A percentile compares a stretch with the other conserved stretches of the same genome.
Conservation (phyloP, 2,113 vertebrate species). For the Ursus arctos region DNA sequence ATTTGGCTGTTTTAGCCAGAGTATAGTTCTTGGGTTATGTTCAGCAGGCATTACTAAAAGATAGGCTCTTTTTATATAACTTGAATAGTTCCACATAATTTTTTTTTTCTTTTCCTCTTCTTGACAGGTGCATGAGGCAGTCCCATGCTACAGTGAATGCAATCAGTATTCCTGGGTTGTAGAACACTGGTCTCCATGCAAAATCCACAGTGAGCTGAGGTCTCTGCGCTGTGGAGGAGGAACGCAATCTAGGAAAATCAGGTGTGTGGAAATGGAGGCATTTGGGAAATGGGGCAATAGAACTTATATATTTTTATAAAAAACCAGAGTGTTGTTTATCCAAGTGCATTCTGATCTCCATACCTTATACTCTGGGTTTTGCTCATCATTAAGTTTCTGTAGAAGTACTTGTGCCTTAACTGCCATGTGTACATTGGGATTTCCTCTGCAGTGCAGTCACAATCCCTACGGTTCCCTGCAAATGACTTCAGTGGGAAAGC, state of each 20-base stretch:
- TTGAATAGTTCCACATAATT: slow-evolving; percentile 63
- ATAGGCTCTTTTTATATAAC: slow-evolving; percentile 28
- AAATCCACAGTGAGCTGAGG: slow-evolving; percentile 93
- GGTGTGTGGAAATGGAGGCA: slow-evolving; percentile 88
- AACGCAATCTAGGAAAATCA: slow-evolving; percentile 95
- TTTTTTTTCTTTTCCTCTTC: slow-evolving; percentile 76
- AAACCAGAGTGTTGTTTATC: neutral
- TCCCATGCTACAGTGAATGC: slow-evolving; percentile 94
- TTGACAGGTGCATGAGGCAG: slow-evolving; percentile 95
- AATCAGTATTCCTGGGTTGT: slow-evolving; percentile 93
- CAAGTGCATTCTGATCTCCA: neutral
- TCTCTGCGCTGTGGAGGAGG: slow-evolving; percentile 94
- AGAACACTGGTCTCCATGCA: slow-evolving; percentile 96
- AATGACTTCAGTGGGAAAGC: neutral
- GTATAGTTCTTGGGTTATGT: slow-evolving; percentile 45
- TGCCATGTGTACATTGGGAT: neutral
- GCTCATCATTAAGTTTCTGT: neutral
- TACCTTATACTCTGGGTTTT: neutral
- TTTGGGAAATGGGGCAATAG: slow-evolving; percentile 39
- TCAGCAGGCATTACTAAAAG: slow-evolving; percentile 68
- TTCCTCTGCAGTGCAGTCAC: neutral
- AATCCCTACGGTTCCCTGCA: neutral
- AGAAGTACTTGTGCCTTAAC: neutral
- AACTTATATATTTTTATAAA: neutral
- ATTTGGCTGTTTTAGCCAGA: slow-evolving; percentile 46